Conservation (phyloP, 2,797 vertebrate species). For the Macrochelys suwanniensis region DNA sequence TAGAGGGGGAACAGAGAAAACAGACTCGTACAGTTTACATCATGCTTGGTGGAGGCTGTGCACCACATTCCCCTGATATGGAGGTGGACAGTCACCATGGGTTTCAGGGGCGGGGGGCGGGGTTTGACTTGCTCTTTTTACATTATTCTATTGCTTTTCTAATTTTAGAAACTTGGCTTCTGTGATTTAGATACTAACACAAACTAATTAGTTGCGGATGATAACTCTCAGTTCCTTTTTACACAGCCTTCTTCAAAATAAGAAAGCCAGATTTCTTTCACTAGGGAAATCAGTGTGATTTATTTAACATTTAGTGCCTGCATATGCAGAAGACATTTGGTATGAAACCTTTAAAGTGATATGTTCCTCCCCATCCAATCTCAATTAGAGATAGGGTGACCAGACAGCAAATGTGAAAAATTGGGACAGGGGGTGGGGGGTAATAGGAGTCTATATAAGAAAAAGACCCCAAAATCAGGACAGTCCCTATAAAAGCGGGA, state of each 20-base stretch:
- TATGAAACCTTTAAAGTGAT: neutral
- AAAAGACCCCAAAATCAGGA: too few species aligned
- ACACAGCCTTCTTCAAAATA: neutral
- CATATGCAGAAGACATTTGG: neutral
- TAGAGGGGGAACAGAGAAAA: neutral
- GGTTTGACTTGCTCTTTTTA: neutral
- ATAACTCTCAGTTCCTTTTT: constrained; percentile 5
- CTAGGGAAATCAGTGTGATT: neutral
- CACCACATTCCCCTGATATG: neutral
- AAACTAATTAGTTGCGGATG: neutral
- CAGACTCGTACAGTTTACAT: neutral
- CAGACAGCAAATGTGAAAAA: too few species aligned
- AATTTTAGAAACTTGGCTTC: neutral
- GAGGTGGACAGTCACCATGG: neutral
- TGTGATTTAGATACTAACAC: neutral
- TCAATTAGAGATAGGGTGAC: neutral
- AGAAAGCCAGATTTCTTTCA: neutral
- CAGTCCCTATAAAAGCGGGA: too few species aligned
- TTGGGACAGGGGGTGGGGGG: too few species aligned
- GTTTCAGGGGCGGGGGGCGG: neutral
- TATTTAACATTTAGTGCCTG: neutral
- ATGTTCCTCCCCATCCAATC: neutral
- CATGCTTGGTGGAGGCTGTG: neutral
- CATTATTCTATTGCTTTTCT: neutral
- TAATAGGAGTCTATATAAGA: too few species aligned